These are phyloP conservation scores for Heliconius cydno DNA, from an alignment of 2,888 invertebrate species.

Conservation along the genomic window DNA sequence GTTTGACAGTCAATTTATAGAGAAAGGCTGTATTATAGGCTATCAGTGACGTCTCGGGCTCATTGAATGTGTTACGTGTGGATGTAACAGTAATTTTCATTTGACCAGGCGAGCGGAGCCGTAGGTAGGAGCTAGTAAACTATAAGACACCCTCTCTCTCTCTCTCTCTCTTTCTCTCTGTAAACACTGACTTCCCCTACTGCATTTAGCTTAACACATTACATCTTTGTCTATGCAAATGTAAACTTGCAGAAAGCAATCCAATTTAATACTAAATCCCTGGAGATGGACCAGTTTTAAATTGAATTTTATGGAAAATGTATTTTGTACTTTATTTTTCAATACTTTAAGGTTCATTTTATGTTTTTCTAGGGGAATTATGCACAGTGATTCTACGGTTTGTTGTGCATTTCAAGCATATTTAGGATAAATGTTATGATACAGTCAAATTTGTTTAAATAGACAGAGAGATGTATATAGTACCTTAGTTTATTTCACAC, in stretches of 20 bases:
- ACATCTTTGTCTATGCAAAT: conserved; percentile 71
- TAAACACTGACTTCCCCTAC: not conserved
- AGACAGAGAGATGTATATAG: not conserved
- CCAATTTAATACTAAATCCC: conserved; percentile 76
- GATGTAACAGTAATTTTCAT: too few species aligned
- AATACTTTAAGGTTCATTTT: conserved; percentile 23
- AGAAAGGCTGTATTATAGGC: too few species aligned
- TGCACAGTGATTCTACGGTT: conserved; percentile 25
- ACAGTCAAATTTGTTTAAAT: conserved; percentile 5
- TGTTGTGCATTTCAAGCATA: conserved; percentile 18
- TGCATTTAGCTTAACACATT: conserved; percentile 9
- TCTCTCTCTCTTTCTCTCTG: not conserved
- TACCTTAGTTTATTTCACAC: not conserved
- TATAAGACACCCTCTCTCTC: not conserved
- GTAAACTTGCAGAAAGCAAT: conserved; percentile 73
- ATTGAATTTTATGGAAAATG: conserved; percentile 60
- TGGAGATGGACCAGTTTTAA: conserved; percentile 70
- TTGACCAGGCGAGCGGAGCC: not conserved
- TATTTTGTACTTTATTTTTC: conserved; percentile 42
- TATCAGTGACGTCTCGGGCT: too few species aligned
- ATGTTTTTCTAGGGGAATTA: conserved; percentile 13
- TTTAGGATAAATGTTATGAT: conserved; percentile 30
- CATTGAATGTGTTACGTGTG: too few species aligned
- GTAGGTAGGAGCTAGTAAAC: not conserved
- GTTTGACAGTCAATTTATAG: too few species aligned